These are phyloP conservation scores for Dyspetes luteomarginatus DNA, from an alignment of 2,888 invertebrate genomes.

Conservation along the genomic window DNA sequence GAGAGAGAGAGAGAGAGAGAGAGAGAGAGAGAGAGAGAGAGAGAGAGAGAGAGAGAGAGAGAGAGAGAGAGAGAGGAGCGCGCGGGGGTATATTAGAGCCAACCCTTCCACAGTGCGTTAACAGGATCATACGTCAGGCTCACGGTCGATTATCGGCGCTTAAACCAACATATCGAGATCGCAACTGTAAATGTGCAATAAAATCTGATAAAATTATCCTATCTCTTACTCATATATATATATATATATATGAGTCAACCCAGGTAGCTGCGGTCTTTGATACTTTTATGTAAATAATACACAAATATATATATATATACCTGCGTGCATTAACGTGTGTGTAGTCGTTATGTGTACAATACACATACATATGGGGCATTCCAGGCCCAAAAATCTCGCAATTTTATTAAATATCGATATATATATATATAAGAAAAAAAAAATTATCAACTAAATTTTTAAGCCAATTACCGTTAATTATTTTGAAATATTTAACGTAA, in stretches of 20 bases:
- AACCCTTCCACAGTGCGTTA: slow-evolving; percentile 62
- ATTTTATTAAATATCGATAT: too few relatives aligned
- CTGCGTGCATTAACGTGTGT: too few relatives aligned
- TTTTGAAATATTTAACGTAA: too few relatives aligned
- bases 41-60: not conserved
- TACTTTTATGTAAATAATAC: too few relatives aligned
- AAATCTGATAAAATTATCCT: slow-evolving; percentile 77
- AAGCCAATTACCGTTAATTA: too few relatives aligned
- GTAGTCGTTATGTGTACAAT: too few relatives aligned
- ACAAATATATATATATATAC: not conserved
- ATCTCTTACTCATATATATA: slow-evolving; percentile 65
- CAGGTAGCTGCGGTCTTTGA: too few relatives aligned
- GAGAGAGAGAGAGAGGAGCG: not conserved
- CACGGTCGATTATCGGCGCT: slow-evolving; percentile 71
- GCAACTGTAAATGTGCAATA: slow-evolving; percentile 72
- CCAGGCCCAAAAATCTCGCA: too few relatives aligned
- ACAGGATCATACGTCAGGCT: slow-evolving; percentile 70
- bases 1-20: not conserved
- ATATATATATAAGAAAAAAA: too few relatives aligned
- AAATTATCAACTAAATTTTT: too few relatives aligned
- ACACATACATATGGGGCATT: too few relatives aligned
- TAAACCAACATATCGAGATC: slow-evolving; percentile 66
- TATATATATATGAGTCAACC: slow-evolving; percentile 40
- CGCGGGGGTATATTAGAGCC: slow-evolving; percentile 22
- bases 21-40: not conserved